Evolutionary conservation across 1,140 invertebrate species (phyloP).

Genomic region (Lithobius niger): DNA sequence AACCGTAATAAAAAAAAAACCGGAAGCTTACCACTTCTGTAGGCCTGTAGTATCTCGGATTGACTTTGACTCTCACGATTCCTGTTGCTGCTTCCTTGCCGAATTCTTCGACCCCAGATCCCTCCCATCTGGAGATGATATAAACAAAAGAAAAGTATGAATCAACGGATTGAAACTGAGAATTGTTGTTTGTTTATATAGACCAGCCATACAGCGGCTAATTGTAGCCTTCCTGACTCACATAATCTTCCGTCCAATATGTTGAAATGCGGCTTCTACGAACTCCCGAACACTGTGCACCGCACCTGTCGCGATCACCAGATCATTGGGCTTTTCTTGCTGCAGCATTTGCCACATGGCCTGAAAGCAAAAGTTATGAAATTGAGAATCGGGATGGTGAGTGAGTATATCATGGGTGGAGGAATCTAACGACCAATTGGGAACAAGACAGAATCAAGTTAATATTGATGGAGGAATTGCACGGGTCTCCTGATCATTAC

Average conservation of each 20-base stretch:
- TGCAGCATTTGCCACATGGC: conserved; percentile 99
- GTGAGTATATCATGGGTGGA: too few relatives aligned
- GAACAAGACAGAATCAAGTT: too few relatives aligned
- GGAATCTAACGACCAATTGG: too few relatives aligned
- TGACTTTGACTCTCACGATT: conserved; percentile 73
- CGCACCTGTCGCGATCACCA: conserved; percentile 93
- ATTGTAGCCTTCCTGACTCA: conserved; percentile 25
- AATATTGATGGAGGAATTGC: too few relatives aligned
- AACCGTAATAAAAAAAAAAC: background rate
- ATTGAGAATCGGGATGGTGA: too few relatives aligned
- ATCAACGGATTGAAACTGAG: conserved; percentile 6
- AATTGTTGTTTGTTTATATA: conserved; percentile 4
- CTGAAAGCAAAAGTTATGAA: conserved; percentile 36
- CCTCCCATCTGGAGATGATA: conserved; percentile 61
- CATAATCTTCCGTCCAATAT: conserved; percentile 44
- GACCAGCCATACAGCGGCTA: background rate
- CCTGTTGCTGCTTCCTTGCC: conserved; percentile 70
- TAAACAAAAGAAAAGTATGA: conserved; percentile 8
- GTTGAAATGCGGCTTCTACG: conserved; percentile 77
- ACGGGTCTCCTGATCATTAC: too few relatives aligned
- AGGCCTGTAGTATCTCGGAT: conserved; percentile 90
- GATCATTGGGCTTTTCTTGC: conserved; percentile 81
- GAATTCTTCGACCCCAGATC: conserved; percentile 67
- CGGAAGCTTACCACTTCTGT: conserved; percentile 84
- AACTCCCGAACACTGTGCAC: conserved; percentile 92